Percentiles rank a stretch among this genome's conserved stretches.
Evolutionary conservation across 2,797 vertebrate genomes (phyloP).

Genomic region (Halcyon leucocephala): DNA sequence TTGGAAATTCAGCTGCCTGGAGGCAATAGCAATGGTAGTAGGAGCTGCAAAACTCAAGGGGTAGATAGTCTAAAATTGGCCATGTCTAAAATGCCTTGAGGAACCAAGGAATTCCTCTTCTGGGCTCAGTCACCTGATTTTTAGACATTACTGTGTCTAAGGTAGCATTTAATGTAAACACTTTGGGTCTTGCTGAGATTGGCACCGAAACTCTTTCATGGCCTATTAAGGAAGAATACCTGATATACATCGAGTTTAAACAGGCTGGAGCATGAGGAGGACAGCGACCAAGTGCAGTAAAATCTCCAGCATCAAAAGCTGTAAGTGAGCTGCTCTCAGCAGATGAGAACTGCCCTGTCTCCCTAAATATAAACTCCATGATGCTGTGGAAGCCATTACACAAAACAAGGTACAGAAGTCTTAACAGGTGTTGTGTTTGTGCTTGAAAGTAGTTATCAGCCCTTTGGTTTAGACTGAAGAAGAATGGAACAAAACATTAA

Average conservation of each 20-base stretch:
- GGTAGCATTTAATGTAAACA: background rate
- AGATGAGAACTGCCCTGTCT: background rate
- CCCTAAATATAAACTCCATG: background rate
- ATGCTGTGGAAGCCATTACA: accelerated
- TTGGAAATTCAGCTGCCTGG: background rate
- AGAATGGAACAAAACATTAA: background rate
- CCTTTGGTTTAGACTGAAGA: background rate
- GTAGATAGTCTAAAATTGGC: background rate
- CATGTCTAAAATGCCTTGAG: background rate
- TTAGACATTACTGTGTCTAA: background rate
- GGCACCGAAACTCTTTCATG: background rate
- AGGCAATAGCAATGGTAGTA: background rate
- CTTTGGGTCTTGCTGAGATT: background rate
- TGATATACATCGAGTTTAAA: background rate
- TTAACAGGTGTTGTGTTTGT: background rate
- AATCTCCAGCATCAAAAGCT: background rate
- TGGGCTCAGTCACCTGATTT: background rate
- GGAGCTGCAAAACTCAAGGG: background rate
- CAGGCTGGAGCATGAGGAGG: background rate
- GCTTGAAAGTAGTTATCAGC: background rate
- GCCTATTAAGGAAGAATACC: background rate
- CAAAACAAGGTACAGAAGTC: background rate
- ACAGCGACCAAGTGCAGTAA: background rate
- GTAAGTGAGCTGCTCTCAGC: background rate
- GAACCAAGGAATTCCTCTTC: background rate